Evolutionary conservation across 1,140 invertebrate genomes (phyloP).

Genomic region (Sitophilus oryzae): DNA sequence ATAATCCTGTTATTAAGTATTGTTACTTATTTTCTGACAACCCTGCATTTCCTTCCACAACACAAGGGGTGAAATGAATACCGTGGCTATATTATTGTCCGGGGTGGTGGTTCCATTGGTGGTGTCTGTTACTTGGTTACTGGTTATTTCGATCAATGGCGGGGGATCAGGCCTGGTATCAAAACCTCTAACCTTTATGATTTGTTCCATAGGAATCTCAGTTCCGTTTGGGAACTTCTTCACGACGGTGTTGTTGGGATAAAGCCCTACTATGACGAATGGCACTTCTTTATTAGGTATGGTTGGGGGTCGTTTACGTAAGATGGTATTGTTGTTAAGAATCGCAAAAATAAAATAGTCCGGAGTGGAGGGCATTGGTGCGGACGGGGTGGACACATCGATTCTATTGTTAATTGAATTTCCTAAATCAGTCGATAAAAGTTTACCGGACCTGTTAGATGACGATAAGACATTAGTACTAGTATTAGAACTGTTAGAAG

Average conservation of each 20-base stretch:
- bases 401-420: constrained; percentile 44
- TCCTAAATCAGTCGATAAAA: constrained; percentile 40
- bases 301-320: constrained; percentile 63
- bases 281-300: constrained; percentile 60
- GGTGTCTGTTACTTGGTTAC: constrained; percentile 44
- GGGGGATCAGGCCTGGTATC: constrained; percentile 43
- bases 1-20: too few relatives aligned
- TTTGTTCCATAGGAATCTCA: constrained; percentile 56
- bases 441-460: constrained; percentile 40
- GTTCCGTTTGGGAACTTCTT: constrained; percentile 69
- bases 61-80: constrained; percentile 43
- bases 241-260: constrained; percentile 65
- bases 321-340: constrained; percentile 66
- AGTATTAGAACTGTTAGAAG: constrained; percentile 44
- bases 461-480: constrained; percentile 38
- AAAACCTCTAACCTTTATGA: constrained; percentile 45
- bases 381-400: constrained; percentile 23
- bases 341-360: constrained; percentile 67
- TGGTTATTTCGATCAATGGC: constrained; percentile 41
- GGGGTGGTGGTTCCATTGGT: constrained; percentile 17
- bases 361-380: constrained; percentile 43
- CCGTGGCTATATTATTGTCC: constrained; percentile 29
- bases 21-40: too few relatives aligned
- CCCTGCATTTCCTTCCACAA: constrained; percentile 28
- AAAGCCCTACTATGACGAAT: constrained; percentile 64